Evolutionary conservation across 1,140 invertebrate species (phyloP), one percentile per base, ranked within the genome.

Genomic region (Oryctes rhinoceros): DNA sequence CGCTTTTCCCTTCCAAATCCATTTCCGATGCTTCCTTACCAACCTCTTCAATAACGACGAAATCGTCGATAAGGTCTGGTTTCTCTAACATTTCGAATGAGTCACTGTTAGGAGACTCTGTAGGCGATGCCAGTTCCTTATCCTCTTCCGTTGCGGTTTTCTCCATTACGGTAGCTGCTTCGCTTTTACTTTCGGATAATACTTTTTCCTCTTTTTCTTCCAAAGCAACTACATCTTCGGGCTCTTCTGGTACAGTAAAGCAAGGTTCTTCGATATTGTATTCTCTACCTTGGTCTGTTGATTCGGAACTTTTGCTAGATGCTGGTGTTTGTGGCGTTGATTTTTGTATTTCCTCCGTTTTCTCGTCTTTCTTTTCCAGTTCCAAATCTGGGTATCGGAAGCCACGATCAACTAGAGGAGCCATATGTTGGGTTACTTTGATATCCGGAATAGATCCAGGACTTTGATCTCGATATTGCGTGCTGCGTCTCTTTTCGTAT

Each of bases 41-140:
- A 24, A 96, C 94, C 87, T 96, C 95, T 88, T 96, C 94, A 80
- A 96, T 94, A 0, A 96, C 94, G 0, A 96, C 94, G 86, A 96
- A 96, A 84, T 96, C 95, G 86, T 96, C 95, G 80, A 94, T 94
- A 79, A 95, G 91, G 85, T 94, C 94, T 1, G 94, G 94, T 84
- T 95, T 95, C 83, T 96, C 94, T 0, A 96, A 89, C 87, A 96
- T 91, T 90, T 97, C 96, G 89, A 97, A 97, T 39, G 96, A 96
- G 87, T 97, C 96, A 85, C 94, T 94, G 49, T 92, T 94, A 0
- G 95, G 95, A 0, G 95, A 96, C 83, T 96, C 94, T 79, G 90
- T 80, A 13, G 87, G 81, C 84, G 85, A 71, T 65, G 86, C 90
- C 86, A 88, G 79, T 87, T 88, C 75, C 39, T 83, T 84, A 85